Percentiles rank a stretch among this genome's conserved stretches.
Evolutionary conservation across 2,113 vertebrate species (phyloP).

Genomic region (Brachirus orientalis): DNA sequence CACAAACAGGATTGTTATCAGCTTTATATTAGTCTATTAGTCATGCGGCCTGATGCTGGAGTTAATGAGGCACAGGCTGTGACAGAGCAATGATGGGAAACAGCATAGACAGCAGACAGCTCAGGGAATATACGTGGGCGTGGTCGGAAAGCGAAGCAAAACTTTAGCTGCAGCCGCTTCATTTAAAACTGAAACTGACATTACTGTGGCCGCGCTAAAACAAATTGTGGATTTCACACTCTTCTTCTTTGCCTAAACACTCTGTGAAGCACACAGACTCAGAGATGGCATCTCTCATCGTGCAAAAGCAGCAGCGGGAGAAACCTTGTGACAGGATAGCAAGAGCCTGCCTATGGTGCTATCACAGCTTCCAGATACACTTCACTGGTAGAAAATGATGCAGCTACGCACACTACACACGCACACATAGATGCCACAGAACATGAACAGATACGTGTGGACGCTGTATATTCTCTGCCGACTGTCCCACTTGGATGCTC

Average conservation of each 20-base stretch:
- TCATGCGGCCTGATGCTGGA: constrained; percentile 57
- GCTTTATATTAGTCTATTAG: constrained; percentile 69
- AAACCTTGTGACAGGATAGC: constrained; percentile 39
- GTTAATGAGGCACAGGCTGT: constrained; percentile 55
- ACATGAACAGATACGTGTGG: too few relatives aligned
- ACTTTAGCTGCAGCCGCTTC: constrained; percentile 3
- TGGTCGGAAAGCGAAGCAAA: too few relatives aligned
- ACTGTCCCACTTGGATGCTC: constrained; percentile 63
- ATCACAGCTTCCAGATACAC: constrained; percentile 63
- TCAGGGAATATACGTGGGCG: too few relatives aligned
- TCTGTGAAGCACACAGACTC: constrained; percentile 45
- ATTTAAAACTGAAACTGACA: constrained; percentile 12
- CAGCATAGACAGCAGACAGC: not conserved
- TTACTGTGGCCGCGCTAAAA: not conserved
- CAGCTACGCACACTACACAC: constrained; percentile 8
- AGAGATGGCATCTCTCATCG: constrained; percentile 54
- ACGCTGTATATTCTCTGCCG: too few relatives aligned
- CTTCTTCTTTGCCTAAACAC: constrained; percentile 21
- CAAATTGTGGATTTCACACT: constrained; percentile 23
- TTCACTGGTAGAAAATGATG: constrained; percentile 43
- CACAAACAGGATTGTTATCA: constrained; percentile 70
- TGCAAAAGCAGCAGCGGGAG: constrained; percentile 55
- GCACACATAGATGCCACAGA: constrained; percentile 18
- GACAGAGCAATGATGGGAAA: constrained; percentile 4
- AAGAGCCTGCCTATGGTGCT: constrained; percentile 49